These are phyloP conservation scores for Chymomyza costata DNA, from an alignment of 1,140 invertebrate species.

Conservation along the genomic window DNA sequence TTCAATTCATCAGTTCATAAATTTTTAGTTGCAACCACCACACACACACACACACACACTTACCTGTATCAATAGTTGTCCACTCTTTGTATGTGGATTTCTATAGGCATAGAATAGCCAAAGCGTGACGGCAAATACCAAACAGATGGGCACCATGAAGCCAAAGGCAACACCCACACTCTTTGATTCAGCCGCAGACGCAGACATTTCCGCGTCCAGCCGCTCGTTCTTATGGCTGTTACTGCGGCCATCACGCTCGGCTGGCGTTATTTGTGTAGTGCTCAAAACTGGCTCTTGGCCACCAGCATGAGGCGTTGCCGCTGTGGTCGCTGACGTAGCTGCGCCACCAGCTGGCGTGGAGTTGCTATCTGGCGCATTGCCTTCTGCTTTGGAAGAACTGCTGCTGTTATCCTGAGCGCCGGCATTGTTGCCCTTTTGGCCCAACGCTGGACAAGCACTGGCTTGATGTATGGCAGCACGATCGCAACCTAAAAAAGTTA, in stretches of 20 bases:
- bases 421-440: slow-evolving; percentile 66
- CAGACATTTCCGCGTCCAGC: slow-evolving; percentile 30
- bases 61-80: slow-evolving; percentile 97
- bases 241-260: background rate
- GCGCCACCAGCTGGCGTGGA: slow-evolving; percentile 2
- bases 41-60: no score
- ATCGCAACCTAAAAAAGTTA: slow-evolving; percentile 78
- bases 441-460: slow-evolving; percentile 74
- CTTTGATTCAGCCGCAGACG: slow-evolving; percentile 41
- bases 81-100: slow-evolving; percentile 95
- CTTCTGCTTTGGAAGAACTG: slow-evolving; percentile 5
- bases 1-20: background rate
- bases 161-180: slow-evolving; percentile 64
- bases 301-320: no score
- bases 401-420: slow-evolving; percentile 19
- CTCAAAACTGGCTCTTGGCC: no score
- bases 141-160: slow-evolving; percentile 67
- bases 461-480: slow-evolving; percentile 74
- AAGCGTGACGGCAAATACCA: slow-evolving; percentile 76
- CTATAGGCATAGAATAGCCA: slow-evolving; percentile 96
- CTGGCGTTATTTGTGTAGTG: slow-evolving; percentile 26
- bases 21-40: no score
- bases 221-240: slow-evolving; percentile 25
- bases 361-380: background rate
- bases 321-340: slow-evolving; percentile 23